A percentile compares a stretch with the other conserved stretches of the same genome.
Evolutionary conservation across 2,113 vertebrate genomes (phyloP).

Genomic region (Sturnira hondurensis): DNA sequence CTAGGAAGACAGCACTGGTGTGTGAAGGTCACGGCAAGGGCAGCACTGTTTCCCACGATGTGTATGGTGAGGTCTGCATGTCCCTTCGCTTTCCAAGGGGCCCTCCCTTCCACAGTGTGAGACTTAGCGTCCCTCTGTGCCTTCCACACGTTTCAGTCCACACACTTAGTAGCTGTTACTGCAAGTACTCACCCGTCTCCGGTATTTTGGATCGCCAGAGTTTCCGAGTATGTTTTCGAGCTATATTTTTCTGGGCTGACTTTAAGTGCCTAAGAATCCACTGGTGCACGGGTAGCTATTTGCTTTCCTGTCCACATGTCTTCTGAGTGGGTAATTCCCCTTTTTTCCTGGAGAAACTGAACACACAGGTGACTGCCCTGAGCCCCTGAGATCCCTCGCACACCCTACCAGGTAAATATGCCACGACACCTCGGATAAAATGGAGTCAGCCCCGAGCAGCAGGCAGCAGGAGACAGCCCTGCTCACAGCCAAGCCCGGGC

Average conservation of each 20-base stretch:
- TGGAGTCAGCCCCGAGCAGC: too few species aligned
- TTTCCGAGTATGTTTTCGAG: not conserved
- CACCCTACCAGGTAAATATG: not conserved
- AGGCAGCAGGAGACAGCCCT: not conserved
- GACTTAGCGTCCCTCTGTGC: too few species aligned
- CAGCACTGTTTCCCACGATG: not conserved
- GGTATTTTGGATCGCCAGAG: not conserved
- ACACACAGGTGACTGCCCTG: not conserved
- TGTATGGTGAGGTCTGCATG: not conserved
- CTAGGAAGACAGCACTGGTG: not conserved
- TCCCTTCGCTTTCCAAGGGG: not conserved
- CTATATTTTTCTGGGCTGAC: not conserved
- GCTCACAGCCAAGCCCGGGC: too few species aligned
- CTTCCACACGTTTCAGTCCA: rapidly evolving
- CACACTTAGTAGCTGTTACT: not conserved
- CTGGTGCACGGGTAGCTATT: too few species aligned
- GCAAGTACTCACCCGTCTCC: rapidly evolving
- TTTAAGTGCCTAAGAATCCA: not conserved
- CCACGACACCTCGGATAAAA: not conserved
- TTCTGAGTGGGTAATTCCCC: not conserved
- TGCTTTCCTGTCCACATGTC: not conserved
- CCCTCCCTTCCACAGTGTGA: not conserved
- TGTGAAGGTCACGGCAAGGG: not conserved
- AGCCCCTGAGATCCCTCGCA: not conserved
- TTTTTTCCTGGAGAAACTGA: not conserved